Percentiles rank a stretch among this genome's conserved stretches.
Evolutionary conservation across 2,113 vertebrate species (phyloP).

Genomic region (Heterochromis multidens): DNA sequence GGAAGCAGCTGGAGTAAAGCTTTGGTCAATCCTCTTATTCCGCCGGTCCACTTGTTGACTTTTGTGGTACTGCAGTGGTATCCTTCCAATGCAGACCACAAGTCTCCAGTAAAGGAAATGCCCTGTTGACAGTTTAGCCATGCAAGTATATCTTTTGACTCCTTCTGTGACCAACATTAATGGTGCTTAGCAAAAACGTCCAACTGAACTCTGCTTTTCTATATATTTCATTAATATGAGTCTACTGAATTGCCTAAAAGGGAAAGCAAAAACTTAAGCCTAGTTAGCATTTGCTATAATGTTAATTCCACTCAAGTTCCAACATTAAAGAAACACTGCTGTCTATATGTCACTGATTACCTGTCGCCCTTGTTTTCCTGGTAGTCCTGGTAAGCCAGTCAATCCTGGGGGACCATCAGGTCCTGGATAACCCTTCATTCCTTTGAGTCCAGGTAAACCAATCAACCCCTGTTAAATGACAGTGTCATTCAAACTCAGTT

Average conservation of each 20-base stretch:
- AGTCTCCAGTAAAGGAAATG: background rate
- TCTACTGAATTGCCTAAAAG: background rate
- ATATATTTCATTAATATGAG: background rate
- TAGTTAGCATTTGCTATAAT: background rate
- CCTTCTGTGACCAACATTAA: background rate
- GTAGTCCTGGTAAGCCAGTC: conserved; percentile 79
- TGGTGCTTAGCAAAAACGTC: background rate
- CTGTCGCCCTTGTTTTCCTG: conserved; percentile 79
- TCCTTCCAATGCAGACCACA: background rate
- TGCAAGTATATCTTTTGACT: background rate
- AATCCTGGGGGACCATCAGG: conserved; percentile 80
- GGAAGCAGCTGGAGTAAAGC: background rate
- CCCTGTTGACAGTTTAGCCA: background rate
- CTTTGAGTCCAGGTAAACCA: conserved; percentile 81
- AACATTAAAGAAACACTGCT: background rate
- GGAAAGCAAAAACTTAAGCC: background rate
- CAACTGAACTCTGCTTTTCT: background rate
- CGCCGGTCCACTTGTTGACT: background rate
- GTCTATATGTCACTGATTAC: conserved; percentile 61
- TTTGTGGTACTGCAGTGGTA: background rate
- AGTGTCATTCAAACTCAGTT: background rate
- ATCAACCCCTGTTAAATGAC: conserved; percentile 77
- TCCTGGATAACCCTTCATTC: conserved; percentile 81
- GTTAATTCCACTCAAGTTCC: background rate
- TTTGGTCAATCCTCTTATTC: background rate